A percentile compares a stretch with the other conserved stretches of the same genome.
Conservation (phyloP, 2,113 vertebrate genomes). For the Hippocampus barbouri region DNA sequence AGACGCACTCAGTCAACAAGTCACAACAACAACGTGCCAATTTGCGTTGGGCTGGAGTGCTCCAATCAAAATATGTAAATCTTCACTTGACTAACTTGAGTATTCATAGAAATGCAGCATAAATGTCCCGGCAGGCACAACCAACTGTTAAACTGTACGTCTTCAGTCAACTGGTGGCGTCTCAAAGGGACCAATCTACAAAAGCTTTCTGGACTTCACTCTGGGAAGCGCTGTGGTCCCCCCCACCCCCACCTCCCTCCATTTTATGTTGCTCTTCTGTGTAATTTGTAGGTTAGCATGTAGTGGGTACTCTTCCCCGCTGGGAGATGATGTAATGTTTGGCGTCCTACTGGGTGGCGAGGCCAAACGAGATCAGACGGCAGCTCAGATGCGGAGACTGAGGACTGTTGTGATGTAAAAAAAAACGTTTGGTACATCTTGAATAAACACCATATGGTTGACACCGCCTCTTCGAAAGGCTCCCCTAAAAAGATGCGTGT, state of each 20-base stretch:
- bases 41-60: background rate
- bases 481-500: background rate
- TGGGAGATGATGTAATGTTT: slow-evolving; percentile 13
- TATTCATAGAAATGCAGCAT: background rate
- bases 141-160: background rate
- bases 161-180: background rate
- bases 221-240: background rate
- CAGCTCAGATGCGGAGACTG: background rate
- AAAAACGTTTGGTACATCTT: background rate
- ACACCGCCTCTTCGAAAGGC: background rate
- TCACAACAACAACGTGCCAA: background rate
- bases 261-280: slow-evolving; percentile 1
- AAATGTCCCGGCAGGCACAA: background rate
- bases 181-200: background rate
- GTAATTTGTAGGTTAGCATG: slow-evolving; percentile 5
- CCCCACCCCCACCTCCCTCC: background rate
- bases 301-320: slow-evolving; percentile 2
- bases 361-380: background rate
- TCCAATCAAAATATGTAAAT: background rate
- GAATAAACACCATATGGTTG: background rate
- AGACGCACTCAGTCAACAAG: background rate
- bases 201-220: background rate
- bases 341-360: slow-evolving; percentile 2
- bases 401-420: background rate
- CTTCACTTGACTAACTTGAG: background rate